Evolutionary conservation across 2,888 invertebrate genomes (phyloP), one percentile per base, ranked within the genome.

Genomic region (Oscheius sp.): DNA sequence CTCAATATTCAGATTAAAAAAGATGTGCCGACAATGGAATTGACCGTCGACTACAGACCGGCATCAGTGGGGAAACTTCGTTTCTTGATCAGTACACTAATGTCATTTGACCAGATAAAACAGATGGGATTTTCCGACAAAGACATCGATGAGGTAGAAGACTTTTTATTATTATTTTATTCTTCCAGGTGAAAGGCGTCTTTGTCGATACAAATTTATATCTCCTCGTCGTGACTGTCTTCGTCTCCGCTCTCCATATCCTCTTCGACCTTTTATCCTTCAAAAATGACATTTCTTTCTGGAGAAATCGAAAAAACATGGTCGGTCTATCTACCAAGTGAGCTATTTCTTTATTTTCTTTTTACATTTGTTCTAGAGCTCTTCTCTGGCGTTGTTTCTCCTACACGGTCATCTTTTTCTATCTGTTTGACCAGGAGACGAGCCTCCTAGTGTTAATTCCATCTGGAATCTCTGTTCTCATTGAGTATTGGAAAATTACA

Each of bases 201-300:
- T 95, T 97, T 88, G 92, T 93, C 0, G 96, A 96, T 84, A 96
- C 95, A 0, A 96, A 95, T 87, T 89, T 96, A 45, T 94, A 93
- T 87, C 90, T 98, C 68, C 88, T 97, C 47, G 92, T 93, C 78
- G 91, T 93, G 64, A 97, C 97, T 1, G 91, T 97, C 77, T 89
- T 93, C 81, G 92, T 97, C 77, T 93, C 94, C 38, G 92, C 94
- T 77, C 90, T 94, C 84, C 97, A 97, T 90, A 94, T 96, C 71
- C 88, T 97, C 44, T 94, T 98, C 86, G 97, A 98, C 87, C 94
- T 97, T 86, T 89, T 98, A 63, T 94, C 97, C 0, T 95, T 98
- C 87, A 98, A 97, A 89, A 96, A 95, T 87, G 97, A 98, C 84
- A 93, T 98, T 0, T 77, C 78, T 65, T 98, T 96, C 87, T 98